Percentiles rank a stretch among this genome's conserved stretches.
These are phyloP conservation scores for Coregonus suidteri DNA, from an alignment of 2,797 vertebrate species.

Conservation along the genomic window DNA sequence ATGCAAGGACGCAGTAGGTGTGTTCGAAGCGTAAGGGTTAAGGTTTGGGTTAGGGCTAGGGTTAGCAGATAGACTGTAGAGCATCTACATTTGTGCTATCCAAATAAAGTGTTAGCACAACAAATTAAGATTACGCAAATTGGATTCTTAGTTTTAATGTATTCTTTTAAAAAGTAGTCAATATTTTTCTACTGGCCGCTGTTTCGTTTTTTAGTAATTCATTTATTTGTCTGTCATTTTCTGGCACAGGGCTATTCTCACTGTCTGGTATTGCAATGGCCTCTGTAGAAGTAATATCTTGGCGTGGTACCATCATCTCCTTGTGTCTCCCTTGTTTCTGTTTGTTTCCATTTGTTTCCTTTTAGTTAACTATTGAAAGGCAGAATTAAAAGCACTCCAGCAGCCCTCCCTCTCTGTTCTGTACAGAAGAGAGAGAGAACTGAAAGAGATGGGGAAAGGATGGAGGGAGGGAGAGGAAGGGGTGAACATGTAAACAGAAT, in stretches of 20 bases:
- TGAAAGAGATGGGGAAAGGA: conserved; percentile 54
- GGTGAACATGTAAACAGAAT: conserved; percentile 13
- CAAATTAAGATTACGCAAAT: conserved; percentile 68
- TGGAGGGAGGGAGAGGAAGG: conserved; percentile 30
- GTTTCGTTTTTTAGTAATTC: conserved; percentile 46
- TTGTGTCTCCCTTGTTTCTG: conserved; percentile 20
- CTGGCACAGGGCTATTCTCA: conserved; percentile 37
- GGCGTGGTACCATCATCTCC: conserved; percentile 31
- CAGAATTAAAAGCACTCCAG: conserved; percentile 44
- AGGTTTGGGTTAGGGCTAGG: no score
- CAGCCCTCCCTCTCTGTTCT: conserved; percentile 33
- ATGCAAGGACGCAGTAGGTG: no score
- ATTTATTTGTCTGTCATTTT: conserved; percentile 51
- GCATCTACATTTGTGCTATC: no score
- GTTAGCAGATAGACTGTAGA: no score
- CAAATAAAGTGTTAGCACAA: no score
- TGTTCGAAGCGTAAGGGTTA: no score
- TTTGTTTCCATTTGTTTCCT: conserved; percentile 47
- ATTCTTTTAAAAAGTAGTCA: conserved; percentile 66
- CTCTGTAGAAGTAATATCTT: conserved; percentile 35
- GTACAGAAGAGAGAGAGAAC: neutral
- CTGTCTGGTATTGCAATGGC: conserved; percentile 39
- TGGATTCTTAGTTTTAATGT: conserved; percentile 73
- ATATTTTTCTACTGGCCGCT: conserved; percentile 41
- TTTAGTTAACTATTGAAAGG: conserved; percentile 64